phyloP scores from a whole-genome alignment of 1,140 invertebrate genomes.

The Hyphantria cunea region DNA sequence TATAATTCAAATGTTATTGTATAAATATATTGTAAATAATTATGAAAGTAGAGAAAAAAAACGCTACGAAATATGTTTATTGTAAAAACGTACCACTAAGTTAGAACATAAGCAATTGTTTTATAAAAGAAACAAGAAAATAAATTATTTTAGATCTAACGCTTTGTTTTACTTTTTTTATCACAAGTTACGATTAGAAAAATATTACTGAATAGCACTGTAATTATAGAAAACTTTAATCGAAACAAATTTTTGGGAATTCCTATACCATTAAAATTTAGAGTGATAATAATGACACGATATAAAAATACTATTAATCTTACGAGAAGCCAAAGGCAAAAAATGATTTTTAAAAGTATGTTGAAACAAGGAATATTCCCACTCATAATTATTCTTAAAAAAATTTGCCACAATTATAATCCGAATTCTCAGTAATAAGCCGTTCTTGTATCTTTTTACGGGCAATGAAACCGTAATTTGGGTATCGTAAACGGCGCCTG shows the following conservation, averaged over 20 bases:
- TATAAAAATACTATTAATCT: too few species aligned
- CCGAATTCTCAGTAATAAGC: constrained; percentile 45
- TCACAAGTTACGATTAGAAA: not conserved
- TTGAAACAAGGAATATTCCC: too few species aligned
- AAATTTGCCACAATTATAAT: constrained; percentile 32
- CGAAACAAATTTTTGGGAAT: too few species aligned
- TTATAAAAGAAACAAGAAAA: constrained; percentile 73
- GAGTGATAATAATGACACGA: too few species aligned
- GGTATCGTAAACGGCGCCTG: constrained; percentile 73
- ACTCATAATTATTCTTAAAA: not conserved
- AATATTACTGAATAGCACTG: too few species aligned
- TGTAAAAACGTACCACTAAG: constrained; percentile 62
- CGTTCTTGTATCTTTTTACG: constrained; percentile 61
- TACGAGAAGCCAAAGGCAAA: too few species aligned
- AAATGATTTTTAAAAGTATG: too few species aligned
- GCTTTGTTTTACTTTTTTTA: constrained; percentile 30
- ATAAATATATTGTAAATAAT: constrained; percentile 49
- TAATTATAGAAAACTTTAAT: too few species aligned
- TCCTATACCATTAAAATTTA: too few species aligned
- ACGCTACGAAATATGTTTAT: constrained; percentile 63
- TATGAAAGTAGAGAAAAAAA: constrained; percentile 57
- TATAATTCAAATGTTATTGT: constrained; percentile 37
- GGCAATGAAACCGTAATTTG: constrained; percentile 69
- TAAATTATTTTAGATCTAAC: constrained; percentile 78
- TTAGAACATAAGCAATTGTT: constrained; percentile 71